These are phyloP conservation scores for Cataglyphis cursor DNA, from an alignment of 2,888 invertebrate genomes.

Conservation along the genomic window DNA sequence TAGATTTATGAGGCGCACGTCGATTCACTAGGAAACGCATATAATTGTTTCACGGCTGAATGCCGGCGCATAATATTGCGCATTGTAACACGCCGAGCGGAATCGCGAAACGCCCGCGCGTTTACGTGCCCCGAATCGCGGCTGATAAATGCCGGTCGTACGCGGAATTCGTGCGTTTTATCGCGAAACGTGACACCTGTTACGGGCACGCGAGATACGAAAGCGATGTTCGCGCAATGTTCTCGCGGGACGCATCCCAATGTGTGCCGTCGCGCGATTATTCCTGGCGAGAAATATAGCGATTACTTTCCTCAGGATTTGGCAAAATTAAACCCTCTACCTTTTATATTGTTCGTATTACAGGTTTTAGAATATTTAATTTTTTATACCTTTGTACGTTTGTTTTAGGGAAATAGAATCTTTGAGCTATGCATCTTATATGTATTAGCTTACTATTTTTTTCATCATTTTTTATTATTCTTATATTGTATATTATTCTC, in stretches of 20 bases:
- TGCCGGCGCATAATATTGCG: slow-evolving; percentile 74
- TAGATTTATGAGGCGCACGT: slow-evolving; percentile 73
- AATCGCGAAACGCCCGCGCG: slow-evolving; percentile 63
- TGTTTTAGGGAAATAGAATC: neutral
- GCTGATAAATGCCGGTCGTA: slow-evolving; percentile 73
- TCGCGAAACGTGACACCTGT: slow-evolving; percentile 68
- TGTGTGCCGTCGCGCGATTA: slow-evolving; percentile 26
- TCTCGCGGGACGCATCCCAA: slow-evolving; percentile 46
- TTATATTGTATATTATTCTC: neutral
- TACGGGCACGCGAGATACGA: slow-evolving; percentile 61
- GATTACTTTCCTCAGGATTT: slow-evolving; percentile 4
- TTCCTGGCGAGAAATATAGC: slow-evolving; percentile 9
- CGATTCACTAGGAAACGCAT: slow-evolving; percentile 69
- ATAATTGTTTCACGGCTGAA: slow-evolving; percentile 77
- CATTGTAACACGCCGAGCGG: slow-evolving; percentile 64
- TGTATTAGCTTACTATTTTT: neutral
- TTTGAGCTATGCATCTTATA: neutral
- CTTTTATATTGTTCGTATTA: neutral
- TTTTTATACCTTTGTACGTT: neutral
- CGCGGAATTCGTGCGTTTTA: slow-evolving; percentile 70
- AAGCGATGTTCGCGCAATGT: slow-evolving; percentile 41
- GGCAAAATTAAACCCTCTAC: slow-evolving; percentile 14
- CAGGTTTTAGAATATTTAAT: neutral
- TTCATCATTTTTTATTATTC: neutral
- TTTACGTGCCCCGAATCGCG: slow-evolving; percentile 75